Base-by-base conservation (phyloP, 1,140 invertebrate genomes). In the Halictus rubicundus region DNA sequence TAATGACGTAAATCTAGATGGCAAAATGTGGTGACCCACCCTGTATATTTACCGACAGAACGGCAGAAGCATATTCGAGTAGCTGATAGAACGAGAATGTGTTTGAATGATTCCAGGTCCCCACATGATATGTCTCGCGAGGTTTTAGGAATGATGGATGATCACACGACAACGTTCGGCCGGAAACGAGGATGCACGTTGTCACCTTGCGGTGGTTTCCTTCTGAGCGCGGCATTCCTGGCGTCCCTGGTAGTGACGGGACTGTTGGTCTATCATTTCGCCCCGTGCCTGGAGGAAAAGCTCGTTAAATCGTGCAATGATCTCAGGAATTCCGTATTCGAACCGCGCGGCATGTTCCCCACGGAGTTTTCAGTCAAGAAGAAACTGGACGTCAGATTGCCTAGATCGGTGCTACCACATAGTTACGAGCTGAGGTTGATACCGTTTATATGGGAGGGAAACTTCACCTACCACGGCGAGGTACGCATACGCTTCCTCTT, bases 401-500 rank as follows among this genome's bases (percentile, higher is more conserved):
- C 96, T 0, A 94, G 88, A 59, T 94, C 94, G 59, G 92, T 97
- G 0, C 89, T 94, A 23, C 96, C 96, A 0, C 90, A 96, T 27
- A 94, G 94, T 6, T 97, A 97, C 86, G 94, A 95, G 69, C 89
- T 97, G 2, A 94, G 94, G 82, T 87, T 97, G 52, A 94, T 95
- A 39, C 96, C 96, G 0, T 96, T 96, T 81, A 94, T 97, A 59
- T 93, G 93, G 89, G 95, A 95, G 86, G 94, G 95, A 1, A 97
- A 97, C 88, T 97, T 97, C 82, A 97, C 96, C 8, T 96, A 97
- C 85, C 89, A 95, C 42, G 97, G 97, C 57, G 94, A 95, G 92
- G 95, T 97, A 46, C n/a, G 10, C 27, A 63, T 78, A 46, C 57
- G 27, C 2, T 85, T 59, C 25, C 46, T 42, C 5, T 57, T 57